These are phyloP conservation scores for Sinocyclocheilus grahami DNA, from an alignment of 2,113 vertebrate species.

Conservation along the genomic window DNA sequence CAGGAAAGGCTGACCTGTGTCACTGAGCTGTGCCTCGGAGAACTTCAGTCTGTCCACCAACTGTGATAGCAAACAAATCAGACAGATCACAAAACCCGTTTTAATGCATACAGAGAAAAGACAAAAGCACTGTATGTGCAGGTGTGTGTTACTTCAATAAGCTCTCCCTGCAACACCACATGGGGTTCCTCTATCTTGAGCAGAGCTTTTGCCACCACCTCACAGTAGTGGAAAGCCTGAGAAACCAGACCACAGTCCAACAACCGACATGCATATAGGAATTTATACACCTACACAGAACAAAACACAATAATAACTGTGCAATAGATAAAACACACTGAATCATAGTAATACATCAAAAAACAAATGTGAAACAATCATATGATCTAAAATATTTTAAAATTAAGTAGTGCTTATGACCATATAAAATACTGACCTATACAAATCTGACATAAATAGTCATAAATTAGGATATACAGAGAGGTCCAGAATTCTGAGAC, in stretches of 20 bases:
- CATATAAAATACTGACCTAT: neutral
- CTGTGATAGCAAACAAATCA: conserved; percentile 64
- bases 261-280: conserved; percentile 87
- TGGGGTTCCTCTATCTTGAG: conserved; percentile 65
- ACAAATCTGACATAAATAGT: neutral
- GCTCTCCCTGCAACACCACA: conserved; percentile 75
- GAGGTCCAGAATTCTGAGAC: neutral
- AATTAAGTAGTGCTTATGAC: neutral
- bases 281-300: conserved; percentile 83
- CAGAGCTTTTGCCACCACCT: conserved; percentile 75
- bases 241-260: conserved; percentile 82
- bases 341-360: neutral
- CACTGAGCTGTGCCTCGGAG: conserved; percentile 77
- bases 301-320: conserved; percentile 15
- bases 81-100: neutral
- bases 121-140: conserved; percentile 5
- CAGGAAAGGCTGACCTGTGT: conserved; percentile 60
- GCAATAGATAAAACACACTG: neutral
- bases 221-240: conserved; percentile 89
- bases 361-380: neutral
- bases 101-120: neutral
- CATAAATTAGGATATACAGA: neutral
- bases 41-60: conserved; percentile 83
- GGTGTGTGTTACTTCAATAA: conserved; percentile 78
- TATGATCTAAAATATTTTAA: neutral